Evolutionary conservation across 2,888 invertebrate genomes (phyloP), one percentile per base, ranked within the genome.

Genomic region (Cremastinae sp.): DNA sequence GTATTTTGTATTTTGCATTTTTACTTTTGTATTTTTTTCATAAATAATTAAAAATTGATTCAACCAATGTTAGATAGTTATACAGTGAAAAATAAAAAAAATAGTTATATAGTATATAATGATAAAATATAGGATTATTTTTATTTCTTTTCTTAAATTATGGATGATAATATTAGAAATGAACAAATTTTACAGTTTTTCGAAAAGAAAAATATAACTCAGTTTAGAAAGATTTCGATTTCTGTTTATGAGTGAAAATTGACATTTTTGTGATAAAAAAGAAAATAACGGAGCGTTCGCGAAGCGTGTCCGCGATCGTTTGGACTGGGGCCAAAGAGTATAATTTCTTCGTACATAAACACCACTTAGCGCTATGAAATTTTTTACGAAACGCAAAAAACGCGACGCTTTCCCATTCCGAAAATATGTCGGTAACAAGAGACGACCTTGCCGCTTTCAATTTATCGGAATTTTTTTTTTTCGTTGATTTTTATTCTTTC

Each of bases 251-350:
- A 51, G 38, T 62, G 51, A 38, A 22, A 64, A 41, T 12, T 20
- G 20, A 38, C n/a, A 5, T 49, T 62, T 74, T 14, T 34, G 5
- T 34, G 68, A 28, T 28, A 28, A 43, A 62, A 49, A 38, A 34
- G 36, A 54, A 49, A 62, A 14, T 56, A 28, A 51, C 10, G n/a
- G 41, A 28, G 20, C 10, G 5, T 20, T n/a, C 10, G 18, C 9
- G 16, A 28, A 53, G 74, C 36, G 45, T 54, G 43, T 14, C 14
- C n/a, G 9, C 51, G 56, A 34, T 49, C n/a, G 41, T 41, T 56
- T 69, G 74, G 68, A 74, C 62, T 5, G 7, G 43, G 43, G 68
- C 74, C 69, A 74, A 69, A 58, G 49, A 34, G 49, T 59, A 28
- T 28, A 43, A 65, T 69, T 62, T 58, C 68, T 58, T 74, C 62